Evolutionary conservation across 2,797 vertebrate genomes (phyloP), one percentile per base, ranked within the genome.

Genomic region (Sparus aurata): DNA sequence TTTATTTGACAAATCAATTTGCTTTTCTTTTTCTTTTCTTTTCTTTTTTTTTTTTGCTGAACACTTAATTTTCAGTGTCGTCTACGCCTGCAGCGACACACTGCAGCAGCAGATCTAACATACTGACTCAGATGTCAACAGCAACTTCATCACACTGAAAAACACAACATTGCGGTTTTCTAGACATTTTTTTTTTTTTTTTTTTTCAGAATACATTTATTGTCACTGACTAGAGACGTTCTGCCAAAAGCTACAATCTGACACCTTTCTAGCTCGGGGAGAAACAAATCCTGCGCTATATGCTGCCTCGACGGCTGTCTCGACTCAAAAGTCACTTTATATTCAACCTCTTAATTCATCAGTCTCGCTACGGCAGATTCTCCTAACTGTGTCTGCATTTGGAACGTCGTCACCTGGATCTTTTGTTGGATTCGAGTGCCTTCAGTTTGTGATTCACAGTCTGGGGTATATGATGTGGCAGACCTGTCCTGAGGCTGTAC

Each of bases 401-500:
- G 53, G 1, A 55, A 55, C 1, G 10, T 60, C 69, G 58, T 61
- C 49, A 50, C 63, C 65, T 66, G 63, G 54, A 79, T 67, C 27
- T 64, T 59, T 69, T 49, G 30, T 67, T 75, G 64, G 12, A 69
- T 73, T 54, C 20, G 52, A 69, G 62, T 74, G 75, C 77, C 73
- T 76, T 91, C 65, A 68, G 70, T 87, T 84, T 78, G 53, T 75
- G 38, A 86, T 86, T 78, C 53, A 77, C 25, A 25, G 72, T 91
- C 84, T 92, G 93, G 95, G 93, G 94, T 94, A 93, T 85, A 63
- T 90, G 87, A 88, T 84, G 86, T 83, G 84, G 30, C 88, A 90
- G 79, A 88, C 81, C 88, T 61, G 82, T 92, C 90, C 90, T 90
- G 90, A 94, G 93, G 87, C 88, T 91, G 72, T 61, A 85, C 85